Evolutionary conservation across 2,797 vertebrate genomes (phyloP).

Genomic region (Rhinoraja longicauda): DNA sequence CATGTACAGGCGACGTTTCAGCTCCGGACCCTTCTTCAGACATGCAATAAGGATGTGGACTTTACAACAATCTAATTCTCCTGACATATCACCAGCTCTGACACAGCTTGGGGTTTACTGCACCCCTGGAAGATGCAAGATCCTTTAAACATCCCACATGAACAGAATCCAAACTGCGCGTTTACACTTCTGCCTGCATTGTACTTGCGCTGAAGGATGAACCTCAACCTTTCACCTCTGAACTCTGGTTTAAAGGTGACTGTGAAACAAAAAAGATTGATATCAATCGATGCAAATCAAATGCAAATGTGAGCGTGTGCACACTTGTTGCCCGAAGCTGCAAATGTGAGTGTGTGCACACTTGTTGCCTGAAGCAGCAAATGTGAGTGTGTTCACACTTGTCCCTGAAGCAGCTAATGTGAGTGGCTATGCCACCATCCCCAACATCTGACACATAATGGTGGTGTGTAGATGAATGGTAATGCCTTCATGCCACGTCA

Average conservation of each 20-base stretch:
- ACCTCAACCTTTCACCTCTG: constrained; percentile 3
- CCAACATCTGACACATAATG: not conserved
- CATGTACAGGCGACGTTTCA: too few species aligned
- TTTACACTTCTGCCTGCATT: constrained; percentile 3
- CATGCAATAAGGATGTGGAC: too few species aligned
- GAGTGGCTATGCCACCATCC: constrained; percentile 9
- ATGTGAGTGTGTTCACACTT: too few species aligned
- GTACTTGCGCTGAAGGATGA: not conserved
- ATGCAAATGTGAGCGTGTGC: not conserved
- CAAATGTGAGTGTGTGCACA: too few species aligned
- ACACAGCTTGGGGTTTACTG: not conserved
- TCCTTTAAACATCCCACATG: not conserved
- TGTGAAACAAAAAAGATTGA: not conserved
- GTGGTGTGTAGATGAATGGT: not conserved
- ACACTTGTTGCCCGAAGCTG: not conserved
- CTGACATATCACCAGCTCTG: not conserved
- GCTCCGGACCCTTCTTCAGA: too few species aligned
- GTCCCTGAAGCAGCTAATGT: too few species aligned
- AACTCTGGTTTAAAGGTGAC: constrained; percentile 5
- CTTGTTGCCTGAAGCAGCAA: too few species aligned
- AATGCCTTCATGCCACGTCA: constrained; percentile 3
- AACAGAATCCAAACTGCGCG: not conserved
- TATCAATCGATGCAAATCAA: not conserved
- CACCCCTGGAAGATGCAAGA: not conserved
- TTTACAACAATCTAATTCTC: too few species aligned